Percentiles rank a stretch among this genome's conserved stretches.
Conservation (phyloP, 2,113 vertebrate species). For the Ahaetulla prasina region DNA sequence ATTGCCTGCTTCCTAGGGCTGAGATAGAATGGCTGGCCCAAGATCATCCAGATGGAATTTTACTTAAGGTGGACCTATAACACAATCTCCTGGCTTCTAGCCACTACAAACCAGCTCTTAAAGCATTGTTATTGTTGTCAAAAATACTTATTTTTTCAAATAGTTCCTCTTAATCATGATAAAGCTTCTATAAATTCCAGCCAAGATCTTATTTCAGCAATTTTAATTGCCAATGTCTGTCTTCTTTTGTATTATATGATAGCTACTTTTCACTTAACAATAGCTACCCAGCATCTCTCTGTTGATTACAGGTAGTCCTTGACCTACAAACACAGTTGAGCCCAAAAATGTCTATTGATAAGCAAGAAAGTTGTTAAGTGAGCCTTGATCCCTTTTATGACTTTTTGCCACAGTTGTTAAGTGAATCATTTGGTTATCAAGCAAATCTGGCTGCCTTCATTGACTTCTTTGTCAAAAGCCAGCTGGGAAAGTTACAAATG, state of each 20-base stretch:
- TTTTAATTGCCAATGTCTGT: not conserved
- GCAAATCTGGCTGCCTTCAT: not conserved
- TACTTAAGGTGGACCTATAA: not conserved
- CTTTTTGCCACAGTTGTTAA: not conserved
- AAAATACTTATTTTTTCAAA: constrained; percentile 3
- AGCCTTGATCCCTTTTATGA: not conserved
- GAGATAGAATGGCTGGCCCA: not conserved
- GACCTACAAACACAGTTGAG: not conserved
- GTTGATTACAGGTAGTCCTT: not conserved
- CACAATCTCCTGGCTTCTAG: not conserved
- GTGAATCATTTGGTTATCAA: not conserved
- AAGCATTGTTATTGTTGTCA: not conserved
- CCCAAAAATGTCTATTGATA: not conserved
- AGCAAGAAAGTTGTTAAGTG: not conserved
- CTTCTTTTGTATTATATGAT: not conserved
- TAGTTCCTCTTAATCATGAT: constrained; percentile 8
- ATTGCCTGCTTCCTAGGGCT: not conserved
- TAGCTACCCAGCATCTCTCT: not conserved
- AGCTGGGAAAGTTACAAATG: not conserved
- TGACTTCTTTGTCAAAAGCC: not conserved
- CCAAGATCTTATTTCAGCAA: not conserved
- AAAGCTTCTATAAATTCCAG: not conserved
- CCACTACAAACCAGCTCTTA: not conserved
- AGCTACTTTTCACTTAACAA: not conserved
- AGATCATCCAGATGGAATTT: not conserved